These are phyloP conservation scores for Trachops cirrhosus DNA, from an alignment of 2,797 vertebrate species.

Conservation along the genomic window DNA sequence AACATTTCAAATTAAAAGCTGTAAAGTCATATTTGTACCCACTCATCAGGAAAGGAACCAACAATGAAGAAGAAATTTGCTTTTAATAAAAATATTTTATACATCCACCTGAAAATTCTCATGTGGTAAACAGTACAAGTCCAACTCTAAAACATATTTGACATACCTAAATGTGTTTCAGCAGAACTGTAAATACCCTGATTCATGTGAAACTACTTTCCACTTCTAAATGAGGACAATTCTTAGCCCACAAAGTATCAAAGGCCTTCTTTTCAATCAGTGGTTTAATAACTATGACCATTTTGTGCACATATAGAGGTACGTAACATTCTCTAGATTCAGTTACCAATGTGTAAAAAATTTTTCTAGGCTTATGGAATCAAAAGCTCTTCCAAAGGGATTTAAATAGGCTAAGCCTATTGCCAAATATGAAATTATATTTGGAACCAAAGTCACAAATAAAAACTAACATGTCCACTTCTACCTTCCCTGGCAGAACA, in stretches of 20 bases:
- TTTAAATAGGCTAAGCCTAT: neutral
- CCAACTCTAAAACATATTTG: neutral
- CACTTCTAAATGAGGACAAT: neutral
- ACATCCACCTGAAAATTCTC: slow-evolving; percentile 7
- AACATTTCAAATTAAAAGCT: slow-evolving; percentile 4
- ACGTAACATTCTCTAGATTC: neutral
- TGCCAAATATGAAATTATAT: slow-evolving; percentile 33
- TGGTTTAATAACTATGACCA: neutral
- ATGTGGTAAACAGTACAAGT: slow-evolving; percentile 8
- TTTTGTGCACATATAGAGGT: neutral
- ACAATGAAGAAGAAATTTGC: neutral
- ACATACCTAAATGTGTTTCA: neutral
- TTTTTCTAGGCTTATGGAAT: slow-evolving; percentile 27
- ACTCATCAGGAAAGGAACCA: slow-evolving; percentile 3
- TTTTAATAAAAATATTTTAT: slow-evolving; percentile 54
- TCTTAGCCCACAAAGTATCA: neutral
- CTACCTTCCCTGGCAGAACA: neutral
- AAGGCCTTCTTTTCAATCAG: slow-evolving; percentile 22
- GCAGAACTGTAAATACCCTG: neutral
- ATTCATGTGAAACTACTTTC: neutral
- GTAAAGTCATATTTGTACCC: neutral
- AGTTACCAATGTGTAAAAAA: neutral
- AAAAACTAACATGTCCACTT: slow-evolving; percentile 28
- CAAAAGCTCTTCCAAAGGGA: slow-evolving; percentile 27
- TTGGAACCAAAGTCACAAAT: slow-evolving; percentile 23